Percentiles rank a stretch among this genome's conserved stretches.
Evolutionary conservation across 2,113 vertebrate genomes (phyloP).

Genomic region (Oenanthe oenanthe): DNA sequence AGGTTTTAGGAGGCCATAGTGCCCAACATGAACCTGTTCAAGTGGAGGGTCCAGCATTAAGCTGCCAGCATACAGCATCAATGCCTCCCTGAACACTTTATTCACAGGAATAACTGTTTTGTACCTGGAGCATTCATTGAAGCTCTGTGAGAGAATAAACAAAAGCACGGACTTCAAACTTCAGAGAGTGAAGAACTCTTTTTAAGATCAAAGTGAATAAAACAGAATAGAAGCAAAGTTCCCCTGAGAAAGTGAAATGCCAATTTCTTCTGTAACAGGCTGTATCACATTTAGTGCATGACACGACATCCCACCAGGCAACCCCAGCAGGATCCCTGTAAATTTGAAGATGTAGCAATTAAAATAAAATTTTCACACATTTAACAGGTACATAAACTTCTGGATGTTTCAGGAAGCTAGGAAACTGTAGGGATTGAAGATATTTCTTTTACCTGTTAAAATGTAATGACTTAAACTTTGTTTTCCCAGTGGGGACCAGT

Average conservation of each 20-base stretch:
- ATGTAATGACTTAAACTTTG: background rate
- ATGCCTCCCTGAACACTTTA: background rate
- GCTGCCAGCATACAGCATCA: background rate
- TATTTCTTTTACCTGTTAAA: background rate
- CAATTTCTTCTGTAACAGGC: background rate
- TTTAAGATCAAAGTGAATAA: background rate
- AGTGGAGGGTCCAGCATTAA: background rate
- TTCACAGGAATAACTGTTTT: background rate
- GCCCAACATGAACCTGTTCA: background rate
- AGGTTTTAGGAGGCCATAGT: background rate
- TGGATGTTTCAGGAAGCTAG: background rate
- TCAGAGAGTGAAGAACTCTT: background rate
- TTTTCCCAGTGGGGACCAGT: background rate
- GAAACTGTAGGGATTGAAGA: background rate
- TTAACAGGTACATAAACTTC: background rate
- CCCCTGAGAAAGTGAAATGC: background rate
- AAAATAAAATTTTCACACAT: background rate
- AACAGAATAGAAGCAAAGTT: background rate
- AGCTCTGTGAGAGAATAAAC: background rate
- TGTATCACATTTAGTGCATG: background rate
- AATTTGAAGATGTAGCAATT: background rate
- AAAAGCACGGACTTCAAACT: background rate
- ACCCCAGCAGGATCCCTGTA: background rate
- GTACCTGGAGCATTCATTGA: background rate
- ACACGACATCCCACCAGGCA: background rate